Evolutionary conservation across 2,888 invertebrate genomes (phyloP).

Genomic region (Ellobium chinense): DNA sequence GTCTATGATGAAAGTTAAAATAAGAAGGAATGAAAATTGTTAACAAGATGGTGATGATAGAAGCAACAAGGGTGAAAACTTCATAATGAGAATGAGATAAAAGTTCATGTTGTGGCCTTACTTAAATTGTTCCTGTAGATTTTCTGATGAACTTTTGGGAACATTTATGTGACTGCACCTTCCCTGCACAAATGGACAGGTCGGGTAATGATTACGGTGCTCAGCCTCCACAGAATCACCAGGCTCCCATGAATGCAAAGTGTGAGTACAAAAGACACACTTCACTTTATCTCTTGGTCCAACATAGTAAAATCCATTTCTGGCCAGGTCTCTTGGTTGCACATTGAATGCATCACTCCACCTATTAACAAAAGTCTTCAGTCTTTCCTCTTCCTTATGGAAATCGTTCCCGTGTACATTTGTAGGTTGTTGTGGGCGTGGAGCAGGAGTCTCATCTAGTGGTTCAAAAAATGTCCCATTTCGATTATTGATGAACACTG

Average conservation of each 20-base stretch:
- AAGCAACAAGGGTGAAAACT: no score
- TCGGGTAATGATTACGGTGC: slow-evolving; percentile 93
- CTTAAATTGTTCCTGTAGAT: slow-evolving; percentile 8
- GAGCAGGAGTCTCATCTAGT: slow-evolving; percentile 23
- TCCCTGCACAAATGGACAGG: slow-evolving; percentile 85
- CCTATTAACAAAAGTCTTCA: slow-evolving; percentile 20
- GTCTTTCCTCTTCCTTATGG: slow-evolving; percentile 29
- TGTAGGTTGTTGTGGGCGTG: background rate
- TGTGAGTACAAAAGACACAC: slow-evolving; percentile 95
- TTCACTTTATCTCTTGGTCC: slow-evolving; percentile 88
- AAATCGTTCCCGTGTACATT: background rate
- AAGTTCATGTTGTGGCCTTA: no score
- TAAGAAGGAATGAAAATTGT: no score
- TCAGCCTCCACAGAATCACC: slow-evolving; percentile 95
- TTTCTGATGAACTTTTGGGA: background rate
- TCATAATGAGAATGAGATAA: no score
- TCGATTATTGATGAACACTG: background rate
- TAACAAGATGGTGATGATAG: no score
- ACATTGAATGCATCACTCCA: slow-evolving; percentile 38
- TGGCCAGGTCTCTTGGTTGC: slow-evolving; percentile 83
- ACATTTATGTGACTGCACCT: slow-evolving; percentile 12
- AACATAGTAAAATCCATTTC: slow-evolving; percentile 92
- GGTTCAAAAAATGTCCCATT: slow-evolving; percentile 7
- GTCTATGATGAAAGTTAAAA: no score
- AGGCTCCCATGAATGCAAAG: slow-evolving; percentile 94